Base-by-base conservation (phyloP, 2,888 invertebrate genomes). In the Boloria selene region DNA sequence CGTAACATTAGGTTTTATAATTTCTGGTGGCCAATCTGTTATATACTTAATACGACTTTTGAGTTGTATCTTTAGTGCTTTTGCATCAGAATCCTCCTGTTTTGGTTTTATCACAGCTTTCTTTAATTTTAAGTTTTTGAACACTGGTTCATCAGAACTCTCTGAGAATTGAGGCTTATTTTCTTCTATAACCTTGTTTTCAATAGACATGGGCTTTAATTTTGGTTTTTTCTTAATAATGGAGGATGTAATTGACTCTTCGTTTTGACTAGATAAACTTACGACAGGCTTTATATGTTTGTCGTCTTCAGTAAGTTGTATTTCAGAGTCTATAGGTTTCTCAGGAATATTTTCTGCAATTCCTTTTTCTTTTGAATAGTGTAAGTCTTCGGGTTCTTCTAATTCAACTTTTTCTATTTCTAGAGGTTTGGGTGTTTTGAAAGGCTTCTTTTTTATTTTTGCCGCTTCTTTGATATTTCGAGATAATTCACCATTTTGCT, bases 381-480 rank as follows among this genome's bases (percentile, higher is more conserved):
- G 79, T 63, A 81, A 79, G 67, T 76, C 74, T 69, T 88, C 87
- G 2, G 87, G 81, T 76, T 92, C 88, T 82, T 95, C 94, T 50
- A 95, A 81, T 59, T 93, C 88, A 0, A 82, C 78, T 61, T 86
- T 82, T 62, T 93, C 90, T 63, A 91, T 81, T 69, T 94, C 93
- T 2, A 91, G 83, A 45, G 93, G 86, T 73, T 93, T 89, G 0
- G 88, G 82, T 65, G 93, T 86, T 77, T 93, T 94, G 0, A 83
- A 73, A 69, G 93, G 93, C 67, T 93, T 94, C 83, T 94, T 95
- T 56, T 94, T 84, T 14, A 94, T 77, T 77, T 94, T 92, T 64
- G 93, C 84, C 3, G 95, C 95, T 85, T 96, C 96, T 80, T 95
- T 93, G 13, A 94, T 89, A 79, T 94, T 95, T 75, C 95, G 92